A percentile compares a stretch with the other conserved stretches of the same genome.
phyloP scores from a whole-genome alignment of 2,888 invertebrate genomes.

The Gymnosoma rotundatum region DNA sequence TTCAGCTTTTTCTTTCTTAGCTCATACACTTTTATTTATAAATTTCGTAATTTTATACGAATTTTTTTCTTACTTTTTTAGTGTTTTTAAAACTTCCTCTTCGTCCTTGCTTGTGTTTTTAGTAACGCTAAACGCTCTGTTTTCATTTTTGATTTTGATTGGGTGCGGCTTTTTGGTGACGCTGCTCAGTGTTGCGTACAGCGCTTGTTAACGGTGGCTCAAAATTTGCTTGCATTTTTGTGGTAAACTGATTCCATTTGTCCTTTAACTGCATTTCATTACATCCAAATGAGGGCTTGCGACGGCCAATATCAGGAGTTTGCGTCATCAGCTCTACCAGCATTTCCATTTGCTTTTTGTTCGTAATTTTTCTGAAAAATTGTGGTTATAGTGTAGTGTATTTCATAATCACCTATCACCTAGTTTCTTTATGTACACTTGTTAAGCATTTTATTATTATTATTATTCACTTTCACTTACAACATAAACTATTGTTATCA shows the following conservation, averaged over 20 bases:
- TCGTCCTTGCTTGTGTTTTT: not conserved
- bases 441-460: no score
- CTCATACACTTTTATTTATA: not conserved
- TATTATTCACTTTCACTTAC: no score
- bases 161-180: not conserved
- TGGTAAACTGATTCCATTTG: no score
- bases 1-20: not conserved
- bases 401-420: no score
- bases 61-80: not conserved
- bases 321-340: constrained; percentile 2
- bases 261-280: not conserved
- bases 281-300: not conserved
- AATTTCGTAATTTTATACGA: constrained; percentile 9
- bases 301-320: constrained; percentile 1
- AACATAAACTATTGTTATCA: no score
- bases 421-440: no score
- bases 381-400: no score
- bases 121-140: not conserved
- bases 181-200: no score
- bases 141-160: not conserved
- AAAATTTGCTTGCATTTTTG: no score
- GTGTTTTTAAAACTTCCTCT: not conserved
- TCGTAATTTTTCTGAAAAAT: no score
- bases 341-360: no score
- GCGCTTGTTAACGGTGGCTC: no score